These are phyloP conservation scores for Monodelphis domestica DNA, from an alignment of 2,797 vertebrate species.

Conservation along the genomic window DNA sequence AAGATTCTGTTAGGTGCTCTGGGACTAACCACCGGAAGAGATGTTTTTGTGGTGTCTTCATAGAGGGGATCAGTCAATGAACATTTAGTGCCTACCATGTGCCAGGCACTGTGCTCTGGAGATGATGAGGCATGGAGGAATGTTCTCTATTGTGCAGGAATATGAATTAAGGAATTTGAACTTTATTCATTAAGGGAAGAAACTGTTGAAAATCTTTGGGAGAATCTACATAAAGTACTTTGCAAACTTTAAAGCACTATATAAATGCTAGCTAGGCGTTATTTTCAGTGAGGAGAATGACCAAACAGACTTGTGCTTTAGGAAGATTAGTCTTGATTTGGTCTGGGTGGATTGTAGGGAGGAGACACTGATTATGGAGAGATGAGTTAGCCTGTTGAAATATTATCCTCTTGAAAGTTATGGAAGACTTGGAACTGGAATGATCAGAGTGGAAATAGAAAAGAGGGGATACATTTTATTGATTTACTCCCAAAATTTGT, in stretches of 20 bases:
- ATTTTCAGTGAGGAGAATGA: background rate
- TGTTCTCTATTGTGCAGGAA: background rate
- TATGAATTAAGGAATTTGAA: background rate
- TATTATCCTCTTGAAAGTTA: too few species aligned
- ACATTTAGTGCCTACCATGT: background rate
- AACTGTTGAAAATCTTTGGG: background rate
- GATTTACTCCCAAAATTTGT: background rate
- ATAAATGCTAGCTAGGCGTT: background rate
- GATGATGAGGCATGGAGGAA: background rate
- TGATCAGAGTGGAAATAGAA: background rate
- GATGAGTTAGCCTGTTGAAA: too few species aligned
- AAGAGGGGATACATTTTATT: background rate
- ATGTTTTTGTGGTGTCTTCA: background rate
- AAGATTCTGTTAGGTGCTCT: too few species aligned
- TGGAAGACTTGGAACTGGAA: background rate
- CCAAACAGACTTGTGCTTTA: background rate
- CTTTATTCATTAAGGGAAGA: background rate
- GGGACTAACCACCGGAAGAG: too few species aligned
- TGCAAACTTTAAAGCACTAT: background rate
- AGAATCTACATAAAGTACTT: background rate
- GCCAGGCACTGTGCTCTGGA: background rate
- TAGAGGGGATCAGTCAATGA: background rate
- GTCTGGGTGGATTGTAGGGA: background rate
- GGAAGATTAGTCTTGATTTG: background rate
- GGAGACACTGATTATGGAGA: background rate